A percentile compares a stretch with the other conserved stretches of the same genome.
Conservation (phyloP, 2,113 vertebrate species). For the Nothobranchius kuhntae region DNA sequence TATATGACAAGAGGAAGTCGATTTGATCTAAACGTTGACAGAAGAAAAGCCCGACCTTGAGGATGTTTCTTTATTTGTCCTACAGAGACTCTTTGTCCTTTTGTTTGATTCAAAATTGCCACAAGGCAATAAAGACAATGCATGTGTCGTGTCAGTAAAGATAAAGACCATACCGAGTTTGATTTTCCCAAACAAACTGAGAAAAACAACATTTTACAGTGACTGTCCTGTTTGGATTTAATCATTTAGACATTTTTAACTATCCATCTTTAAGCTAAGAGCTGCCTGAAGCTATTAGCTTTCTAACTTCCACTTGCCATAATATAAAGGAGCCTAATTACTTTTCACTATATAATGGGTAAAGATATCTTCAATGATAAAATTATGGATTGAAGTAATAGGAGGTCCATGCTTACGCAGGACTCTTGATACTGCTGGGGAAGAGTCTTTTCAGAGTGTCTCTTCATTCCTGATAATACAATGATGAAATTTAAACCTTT, state of each 20-base stretch:
- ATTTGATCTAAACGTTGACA: no score
- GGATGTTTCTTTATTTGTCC: conserved; percentile 36
- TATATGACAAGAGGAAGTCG: no score
- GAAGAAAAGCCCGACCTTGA: conserved; percentile 35
- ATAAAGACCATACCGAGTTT: conserved; percentile 58
- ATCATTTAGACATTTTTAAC: conserved; percentile 71
- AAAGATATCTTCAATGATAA: no score
- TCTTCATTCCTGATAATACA: no score
- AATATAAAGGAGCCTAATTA: conserved; percentile 33
- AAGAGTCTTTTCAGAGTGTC: no score
- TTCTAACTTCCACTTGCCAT: conserved; percentile 17
- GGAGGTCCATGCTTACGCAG: no score
- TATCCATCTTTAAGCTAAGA: conserved; percentile 24
- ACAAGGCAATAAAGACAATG: conserved; percentile 38
- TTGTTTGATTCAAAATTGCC: not conserved
- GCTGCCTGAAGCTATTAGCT: conserved; percentile 45
- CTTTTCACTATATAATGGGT: no score
- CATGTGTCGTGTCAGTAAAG: conserved; percentile 57
- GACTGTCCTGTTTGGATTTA: conserved; percentile 53
- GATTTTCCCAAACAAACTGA: conserved; percentile 63
- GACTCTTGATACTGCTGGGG: no score
- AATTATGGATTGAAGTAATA: no score
- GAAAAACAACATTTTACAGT: conserved; percentile 63
- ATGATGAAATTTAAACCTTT: no score
- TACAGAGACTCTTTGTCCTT: conserved; percentile 24